A percentile compares a stretch with the other conserved stretches of the same genome.
phyloP scores from a whole-genome alignment of 2,797 vertebrate species.

The Ctenochaetus hawaiiensis region DNA sequence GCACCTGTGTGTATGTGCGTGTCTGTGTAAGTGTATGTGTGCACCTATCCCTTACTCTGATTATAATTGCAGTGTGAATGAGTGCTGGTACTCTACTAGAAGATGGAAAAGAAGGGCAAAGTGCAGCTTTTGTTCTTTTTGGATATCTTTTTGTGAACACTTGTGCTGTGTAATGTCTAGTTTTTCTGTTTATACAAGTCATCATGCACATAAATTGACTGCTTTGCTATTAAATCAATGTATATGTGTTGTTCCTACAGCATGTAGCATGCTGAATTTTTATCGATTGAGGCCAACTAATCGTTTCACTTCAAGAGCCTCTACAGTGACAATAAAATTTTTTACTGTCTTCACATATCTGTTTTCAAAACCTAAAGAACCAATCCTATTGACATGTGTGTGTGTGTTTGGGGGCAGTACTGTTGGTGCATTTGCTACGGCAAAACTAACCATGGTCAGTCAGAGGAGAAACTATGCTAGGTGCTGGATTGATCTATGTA shows the following conservation, averaged over 20 bases:
- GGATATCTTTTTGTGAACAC: too few species aligned
- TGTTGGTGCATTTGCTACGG: too few species aligned
- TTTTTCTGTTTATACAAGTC: constrained; percentile 41
- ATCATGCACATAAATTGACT: constrained; percentile 49
- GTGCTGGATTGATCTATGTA: too few species aligned
- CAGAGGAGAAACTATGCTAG: too few species aligned
- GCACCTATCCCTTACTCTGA: constrained; percentile 64
- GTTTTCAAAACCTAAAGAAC: too few species aligned
- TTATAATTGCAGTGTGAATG: constrained; percentile 68
- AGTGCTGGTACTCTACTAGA: constrained; percentile 22
- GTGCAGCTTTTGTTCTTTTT: constrained; percentile 50
- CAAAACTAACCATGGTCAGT: too few species aligned
- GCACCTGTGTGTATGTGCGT: constrained; percentile 44
- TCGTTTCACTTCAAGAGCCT: background rate
- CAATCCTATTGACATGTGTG: too few species aligned
- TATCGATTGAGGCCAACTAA: constrained; percentile 36
- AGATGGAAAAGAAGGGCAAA: constrained; percentile 11
- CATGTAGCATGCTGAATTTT: constrained; percentile 33
- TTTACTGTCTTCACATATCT: too few species aligned
- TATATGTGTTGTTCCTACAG: constrained; percentile 41
- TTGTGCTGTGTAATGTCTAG: constrained; percentile 19
- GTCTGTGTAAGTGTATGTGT: constrained; percentile 13
- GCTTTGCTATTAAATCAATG: constrained; percentile 50
- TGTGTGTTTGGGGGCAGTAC: too few species aligned
- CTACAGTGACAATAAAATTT: too few species aligned